Base-by-base conservation (phyloP, 2,113 vertebrate genomes). In the Pachypanchax playfairii region DNA sequence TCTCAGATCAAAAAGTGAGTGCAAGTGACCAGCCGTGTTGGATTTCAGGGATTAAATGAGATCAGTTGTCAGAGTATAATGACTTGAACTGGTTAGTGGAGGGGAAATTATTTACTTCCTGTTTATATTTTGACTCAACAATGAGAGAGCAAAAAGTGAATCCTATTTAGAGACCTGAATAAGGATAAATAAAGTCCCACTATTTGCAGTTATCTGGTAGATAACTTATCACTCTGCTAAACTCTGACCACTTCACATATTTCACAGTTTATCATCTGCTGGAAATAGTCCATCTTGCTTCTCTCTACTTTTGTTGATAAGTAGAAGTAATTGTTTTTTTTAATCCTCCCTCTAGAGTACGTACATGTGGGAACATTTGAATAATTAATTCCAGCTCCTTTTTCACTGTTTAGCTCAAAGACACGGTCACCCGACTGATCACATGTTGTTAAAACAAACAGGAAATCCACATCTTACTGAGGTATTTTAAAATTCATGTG, bases 371-470 rank as follows among this genome's bases (percentile, higher is more conserved):
- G 73, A 78, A 64, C 50, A 12, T 59, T 75, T 85, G 54, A 84
- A 85, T 87, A 82, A 85, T 82, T 80, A 70, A 84, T 80, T 77
- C 61, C 42, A n/a, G 1, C 38, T 61, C 17, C 58, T 56, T 83
- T 68, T 65, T 64, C 20, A 22, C 22, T 33, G 66, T 44, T 58
- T 29, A n/a, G 6, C 17, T 47, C 22, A 18, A n/a, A n/a, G n/a
- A n/a, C n/a, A n/a, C n/a, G n/a, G n/a, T n/a, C n/a, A n/a, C n/a
- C n/a, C n/a, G n/a, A n/a, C n/a, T 44, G 43, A 25, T 31, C 82
- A 75, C 66, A 35, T 75, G 79, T 20, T 13, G 1, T 41, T 25
- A 46, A 28, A 22, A 10, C 25, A 33, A 48, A 67, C 52, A 53
- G 29, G 56, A 60, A 59, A 42, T 51, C 15, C 66, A 68, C 75